Evolutionary conservation across 2,888 invertebrate genomes (phyloP).

Genomic region (Tenthredo amoena): DNA sequence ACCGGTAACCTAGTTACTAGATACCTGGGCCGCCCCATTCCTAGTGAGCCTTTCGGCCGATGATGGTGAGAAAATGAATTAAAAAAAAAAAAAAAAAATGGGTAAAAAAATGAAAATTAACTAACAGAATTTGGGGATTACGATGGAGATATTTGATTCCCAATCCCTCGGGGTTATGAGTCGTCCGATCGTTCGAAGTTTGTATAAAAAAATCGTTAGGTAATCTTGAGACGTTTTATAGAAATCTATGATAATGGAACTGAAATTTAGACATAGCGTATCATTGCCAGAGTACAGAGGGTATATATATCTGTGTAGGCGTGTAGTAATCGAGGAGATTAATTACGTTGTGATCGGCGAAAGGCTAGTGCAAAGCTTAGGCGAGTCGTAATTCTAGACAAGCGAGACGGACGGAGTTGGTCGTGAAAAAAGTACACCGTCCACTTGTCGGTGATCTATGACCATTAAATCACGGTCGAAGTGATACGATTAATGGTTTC

Average conservation of each 20-base stretch:
- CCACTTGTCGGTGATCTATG: slow-evolving; percentile 16
- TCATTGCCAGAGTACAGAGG: background rate
- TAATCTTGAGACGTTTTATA: background rate
- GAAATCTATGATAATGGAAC: background rate
- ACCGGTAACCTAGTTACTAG: slow-evolving; percentile 71
- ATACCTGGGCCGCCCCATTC: slow-evolving; percentile 59
- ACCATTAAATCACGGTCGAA: background rate
- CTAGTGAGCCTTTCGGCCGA: slow-evolving; percentile 22
- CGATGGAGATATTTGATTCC: background rate
- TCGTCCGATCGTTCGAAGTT: background rate
- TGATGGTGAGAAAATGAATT: slow-evolving; percentile 29
- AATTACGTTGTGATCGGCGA: slow-evolving; percentile 17
- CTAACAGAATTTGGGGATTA: background rate
- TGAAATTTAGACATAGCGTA: background rate
- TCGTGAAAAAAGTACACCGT: slow-evolving; percentile 20
- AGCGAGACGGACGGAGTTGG: background rate
- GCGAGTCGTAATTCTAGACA: background rate
- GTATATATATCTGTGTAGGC: background rate
- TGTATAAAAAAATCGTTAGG: background rate
- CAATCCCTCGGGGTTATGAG: background rate
- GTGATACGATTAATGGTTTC: background rate
- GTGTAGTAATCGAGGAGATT: slow-evolving; percentile 9
- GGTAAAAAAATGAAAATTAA: background rate
- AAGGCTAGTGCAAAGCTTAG: slow-evolving; percentile 13
- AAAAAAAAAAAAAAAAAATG: background rate